Evolutionary conservation across 2,797 vertebrate genomes (phyloP), one percentile per base, ranked within the genome.

Genomic region (Coendou prehensilis): DNA sequence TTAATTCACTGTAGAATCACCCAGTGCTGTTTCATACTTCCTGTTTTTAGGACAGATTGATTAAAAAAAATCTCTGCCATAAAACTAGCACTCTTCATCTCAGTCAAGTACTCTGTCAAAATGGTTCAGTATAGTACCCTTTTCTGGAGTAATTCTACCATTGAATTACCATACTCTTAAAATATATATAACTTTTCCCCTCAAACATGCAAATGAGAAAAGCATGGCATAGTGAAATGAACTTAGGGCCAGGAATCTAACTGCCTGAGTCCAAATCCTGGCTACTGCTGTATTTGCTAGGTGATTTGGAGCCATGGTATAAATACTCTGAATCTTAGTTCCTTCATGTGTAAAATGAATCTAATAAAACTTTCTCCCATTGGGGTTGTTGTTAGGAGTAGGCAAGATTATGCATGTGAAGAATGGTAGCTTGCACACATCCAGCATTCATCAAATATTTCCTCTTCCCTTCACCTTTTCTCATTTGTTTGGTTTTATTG

Each of bases 11-110:
- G 33, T 57, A 79, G 56, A 83, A 67, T 79, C 67, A 82, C 45
- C 2, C 28, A 91, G 89, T 73, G 54, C 45, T 79, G 52, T 93
- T 89, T 91, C 57, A 73, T 33, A 86, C 61, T 94, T 93, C n/a
- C 61, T 82, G 41, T 63, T 59, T 76, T 83, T 83, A 57, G 26
- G 69, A 92, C n/a, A 89, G 45, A 82, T n/a, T 75, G 67, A 95
- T 95, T 5, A n/a, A 5, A n/a, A 57, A 78, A 59, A 95, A 89
- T 69, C 22, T 7, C 86, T 61, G 63, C 94, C 26, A 82, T 61
- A 87, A 93, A 95, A 85, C 61, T 79, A 92, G 50, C n/a, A 50
- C 80, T 80, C 73, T 82, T 95, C 41, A 89, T 90, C 41, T 64
- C 28, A 83, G 50, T 45, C 83, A 93, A 91, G 23, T 84, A 76